Evolutionary conservation across 92 coral and sea anemone genomes (phyloP).

Genomic region (Palythoa grandiflora): DNA sequence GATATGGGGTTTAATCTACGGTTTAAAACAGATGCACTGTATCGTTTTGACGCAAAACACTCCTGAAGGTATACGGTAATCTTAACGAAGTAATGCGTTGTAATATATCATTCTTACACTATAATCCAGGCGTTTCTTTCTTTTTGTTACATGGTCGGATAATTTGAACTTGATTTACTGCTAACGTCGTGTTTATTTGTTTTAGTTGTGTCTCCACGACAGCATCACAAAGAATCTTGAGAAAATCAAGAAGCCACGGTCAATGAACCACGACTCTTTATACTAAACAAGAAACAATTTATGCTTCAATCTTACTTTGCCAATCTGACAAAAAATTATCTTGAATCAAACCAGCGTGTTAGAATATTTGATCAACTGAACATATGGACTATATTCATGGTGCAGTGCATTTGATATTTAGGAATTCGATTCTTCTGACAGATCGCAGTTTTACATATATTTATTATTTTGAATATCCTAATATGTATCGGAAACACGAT

Average conservation of each 20-base stretch:
- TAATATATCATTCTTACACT: too few species aligned
- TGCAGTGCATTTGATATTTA: background rate
- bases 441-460: slow-evolving; percentile 17
- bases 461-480: background rate
- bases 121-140: background rate
- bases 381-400: background rate
- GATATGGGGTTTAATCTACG: too few species aligned
- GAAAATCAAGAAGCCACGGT: slow-evolving; percentile 97
- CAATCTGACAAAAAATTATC: background rate
- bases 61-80: too few species aligned
- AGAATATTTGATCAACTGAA: slow-evolving; percentile 4
- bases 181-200: slow-evolving; percentile 12
- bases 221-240: slow-evolving; percentile 97
- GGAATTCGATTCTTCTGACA: background rate
- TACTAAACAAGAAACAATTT: slow-evolving; percentile 57
- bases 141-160: background rate
- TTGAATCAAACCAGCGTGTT: background rate
- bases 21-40: too few species aligned
- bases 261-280: slow-evolving; percentile 90
- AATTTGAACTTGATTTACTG: background rate
- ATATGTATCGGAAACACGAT: slow-evolving; percentile 6
- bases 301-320: background rate
- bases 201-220: slow-evolving; percentile 94
- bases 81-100: too few species aligned
- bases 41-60: too few species aligned